Percentiles rank a stretch among this genome's conserved stretches.
These are phyloP conservation scores for Pheosia tremula DNA, from an alignment of 2,888 invertebrate species.

Conservation along the genomic window DNA sequence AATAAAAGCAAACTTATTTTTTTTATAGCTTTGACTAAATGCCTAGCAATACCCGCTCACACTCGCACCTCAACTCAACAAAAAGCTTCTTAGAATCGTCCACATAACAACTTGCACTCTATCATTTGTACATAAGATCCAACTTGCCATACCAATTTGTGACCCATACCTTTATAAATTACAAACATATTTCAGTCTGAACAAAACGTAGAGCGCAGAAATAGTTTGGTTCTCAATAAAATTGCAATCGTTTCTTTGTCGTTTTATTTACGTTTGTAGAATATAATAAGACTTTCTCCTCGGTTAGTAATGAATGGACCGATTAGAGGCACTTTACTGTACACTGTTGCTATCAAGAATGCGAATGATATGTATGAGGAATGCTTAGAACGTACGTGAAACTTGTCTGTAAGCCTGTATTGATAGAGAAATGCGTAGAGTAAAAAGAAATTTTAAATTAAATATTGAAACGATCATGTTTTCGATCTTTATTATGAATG, in stretches of 20 bases:
- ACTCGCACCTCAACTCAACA: constrained; percentile 12
- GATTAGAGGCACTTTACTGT: constrained; percentile 37
- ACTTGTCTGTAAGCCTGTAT: constrained; percentile 11
- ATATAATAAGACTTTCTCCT: constrained; percentile 44
- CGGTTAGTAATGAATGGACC: constrained; percentile 36
- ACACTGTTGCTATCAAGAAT: constrained; percentile 40
- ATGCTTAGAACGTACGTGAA: constrained; percentile 19
- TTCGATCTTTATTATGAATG: too few species aligned
- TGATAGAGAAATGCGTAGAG: constrained; percentile 1
- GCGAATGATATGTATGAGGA: constrained; percentile 35
- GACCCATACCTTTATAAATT: constrained; percentile 11
- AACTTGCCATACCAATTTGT: constrained; percentile 3
- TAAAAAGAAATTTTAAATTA: neutral
- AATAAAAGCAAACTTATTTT: too few species aligned
- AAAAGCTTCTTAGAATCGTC: constrained; percentile 8
- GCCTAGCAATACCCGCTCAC: constrained; percentile 11
- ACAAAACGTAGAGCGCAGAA: constrained; percentile 34
- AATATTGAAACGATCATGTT: neutral
- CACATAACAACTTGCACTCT: constrained; percentile 16
- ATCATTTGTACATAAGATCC: constrained; percentile 11
- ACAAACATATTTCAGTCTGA: constrained; percentile 28
- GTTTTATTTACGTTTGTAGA: constrained; percentile 41
- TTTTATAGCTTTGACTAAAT: too few species aligned
- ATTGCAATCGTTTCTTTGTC: constrained; percentile 51
- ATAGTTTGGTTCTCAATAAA: constrained; percentile 41